Conservation (phyloP, 2,113 vertebrate species). For the Chionis minor region DNA sequence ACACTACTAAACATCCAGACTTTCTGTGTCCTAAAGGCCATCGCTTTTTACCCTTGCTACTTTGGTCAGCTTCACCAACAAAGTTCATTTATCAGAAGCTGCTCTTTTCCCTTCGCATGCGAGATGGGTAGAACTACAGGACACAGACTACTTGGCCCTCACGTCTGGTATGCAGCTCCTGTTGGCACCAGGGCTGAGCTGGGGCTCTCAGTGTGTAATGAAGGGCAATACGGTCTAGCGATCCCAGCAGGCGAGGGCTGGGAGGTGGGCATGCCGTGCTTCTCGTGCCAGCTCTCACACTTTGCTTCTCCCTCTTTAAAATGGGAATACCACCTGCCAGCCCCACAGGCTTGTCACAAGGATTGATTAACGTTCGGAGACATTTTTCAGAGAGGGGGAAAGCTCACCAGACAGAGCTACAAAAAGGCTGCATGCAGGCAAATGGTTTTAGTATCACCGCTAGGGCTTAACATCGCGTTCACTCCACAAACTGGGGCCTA, state of each 20-base stretch:
- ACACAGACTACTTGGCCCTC: neutral
- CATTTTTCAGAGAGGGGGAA: neutral
- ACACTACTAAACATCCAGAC: neutral
- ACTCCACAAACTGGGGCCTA: neutral
- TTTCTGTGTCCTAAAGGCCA: neutral
- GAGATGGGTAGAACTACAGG: neutral
- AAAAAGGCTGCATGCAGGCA: neutral
- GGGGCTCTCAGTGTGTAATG: neutral
- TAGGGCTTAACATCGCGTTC: neutral
- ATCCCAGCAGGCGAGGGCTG: slow-evolving; percentile 34
- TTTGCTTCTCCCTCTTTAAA: neutral
- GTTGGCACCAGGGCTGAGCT: neutral
- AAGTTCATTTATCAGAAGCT: neutral
- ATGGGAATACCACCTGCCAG: slow-evolving; percentile 46
- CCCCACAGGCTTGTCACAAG: slow-evolving; percentile 21
- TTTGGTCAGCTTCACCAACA: neutral
- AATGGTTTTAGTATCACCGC: neutral
- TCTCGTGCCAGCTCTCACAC: slow-evolving; percentile 42
- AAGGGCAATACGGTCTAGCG: slow-evolving; percentile 9
- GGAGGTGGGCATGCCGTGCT: neutral
- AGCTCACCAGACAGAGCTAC: neutral
- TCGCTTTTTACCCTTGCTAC: neutral
- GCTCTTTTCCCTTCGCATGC: neutral
- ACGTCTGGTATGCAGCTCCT: neutral
- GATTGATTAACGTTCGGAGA: slow-evolving; percentile 25